A percentile compares a stretch with the other conserved stretches of the same genome.
phyloP scores from a whole-genome alignment of 1,140 invertebrate species.

The Carposina sasakii region DNA sequence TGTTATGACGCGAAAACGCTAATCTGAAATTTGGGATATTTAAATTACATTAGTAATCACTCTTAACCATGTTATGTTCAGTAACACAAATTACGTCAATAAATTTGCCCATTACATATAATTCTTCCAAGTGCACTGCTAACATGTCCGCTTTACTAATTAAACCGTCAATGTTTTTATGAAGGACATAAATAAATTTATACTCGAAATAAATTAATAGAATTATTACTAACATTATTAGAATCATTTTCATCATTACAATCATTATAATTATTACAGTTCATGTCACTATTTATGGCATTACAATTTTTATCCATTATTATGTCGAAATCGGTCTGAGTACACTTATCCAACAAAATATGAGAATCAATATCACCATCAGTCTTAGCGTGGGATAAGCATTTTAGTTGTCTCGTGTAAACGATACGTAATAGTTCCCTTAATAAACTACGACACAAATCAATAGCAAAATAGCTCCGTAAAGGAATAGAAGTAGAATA shows the following conservation, averaged over 20 bases:
- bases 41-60: background rate
- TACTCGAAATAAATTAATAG: background rate
- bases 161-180: slow-evolving; percentile 4
- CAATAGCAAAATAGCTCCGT: background rate
- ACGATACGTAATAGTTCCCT: background rate
- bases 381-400: too few species aligned
- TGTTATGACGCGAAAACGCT: background rate
- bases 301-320: too few species aligned
- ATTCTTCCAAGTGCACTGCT: background rate
- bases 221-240: slow-evolving; percentile 1
- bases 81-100: background rate
- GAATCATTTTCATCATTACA: background rate
- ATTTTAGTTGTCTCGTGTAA: background rate
- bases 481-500: background rate
- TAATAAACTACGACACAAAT: background rate
- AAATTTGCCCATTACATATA: background rate
- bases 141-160: slow-evolving; percentile 2
- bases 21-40: slow-evolving; percentile 1
- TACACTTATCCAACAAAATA: background rate
- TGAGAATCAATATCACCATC: background rate
- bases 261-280: too few species aligned
- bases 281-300: too few species aligned
- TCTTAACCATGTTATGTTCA: slow-evolving; percentile 1
- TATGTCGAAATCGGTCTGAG: background rate
- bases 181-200: background rate